Percentiles rank a stretch among this genome's conserved stretches.
phyloP scores from a whole-genome alignment of 2,888 invertebrate genomes.

The Acleris cristana region DNA sequence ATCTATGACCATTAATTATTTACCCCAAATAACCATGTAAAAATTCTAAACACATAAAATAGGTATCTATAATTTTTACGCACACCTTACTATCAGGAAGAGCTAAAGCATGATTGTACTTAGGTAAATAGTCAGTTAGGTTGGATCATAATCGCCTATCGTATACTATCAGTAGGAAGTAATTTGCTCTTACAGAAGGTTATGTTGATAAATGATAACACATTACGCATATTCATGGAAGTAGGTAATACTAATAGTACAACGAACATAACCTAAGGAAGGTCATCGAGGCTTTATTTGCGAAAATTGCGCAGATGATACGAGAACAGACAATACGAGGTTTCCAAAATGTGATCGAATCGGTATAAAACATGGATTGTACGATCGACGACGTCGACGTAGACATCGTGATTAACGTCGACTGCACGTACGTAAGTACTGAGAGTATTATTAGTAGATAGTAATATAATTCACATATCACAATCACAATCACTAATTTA shows the following conservation, averaged over 20 bases:
- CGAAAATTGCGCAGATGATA: not conserved
- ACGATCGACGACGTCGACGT: too few species aligned
- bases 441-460: too few species aligned
- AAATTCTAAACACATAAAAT: too few species aligned
- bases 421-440: too few species aligned
- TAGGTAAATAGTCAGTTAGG: slow-evolving; percentile 48
- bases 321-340: not conserved
- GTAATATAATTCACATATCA: too few species aligned
- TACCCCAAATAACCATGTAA: too few species aligned
- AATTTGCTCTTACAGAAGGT: slow-evolving; percentile 78
- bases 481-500: too few species aligned
- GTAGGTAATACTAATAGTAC: slow-evolving; percentile 6
- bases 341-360: too few species aligned
- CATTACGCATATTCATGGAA: slow-evolving; percentile 37
- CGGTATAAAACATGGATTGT: too few species aligned
- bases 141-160: slow-evolving; percentile 55
- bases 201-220: slow-evolving; percentile 67
- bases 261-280: not conserved
- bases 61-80: too few species aligned
- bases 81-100: slow-evolving; percentile 17
- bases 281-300: not conserved
- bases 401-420: too few species aligned
- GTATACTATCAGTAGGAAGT: slow-evolving; percentile 71
- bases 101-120: slow-evolving; percentile 14
- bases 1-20: too few species aligned